These are phyloP conservation scores for Phylloscopus collybita DNA, from an alignment of 2,797 vertebrate genomes.

Conservation along the genomic window DNA sequence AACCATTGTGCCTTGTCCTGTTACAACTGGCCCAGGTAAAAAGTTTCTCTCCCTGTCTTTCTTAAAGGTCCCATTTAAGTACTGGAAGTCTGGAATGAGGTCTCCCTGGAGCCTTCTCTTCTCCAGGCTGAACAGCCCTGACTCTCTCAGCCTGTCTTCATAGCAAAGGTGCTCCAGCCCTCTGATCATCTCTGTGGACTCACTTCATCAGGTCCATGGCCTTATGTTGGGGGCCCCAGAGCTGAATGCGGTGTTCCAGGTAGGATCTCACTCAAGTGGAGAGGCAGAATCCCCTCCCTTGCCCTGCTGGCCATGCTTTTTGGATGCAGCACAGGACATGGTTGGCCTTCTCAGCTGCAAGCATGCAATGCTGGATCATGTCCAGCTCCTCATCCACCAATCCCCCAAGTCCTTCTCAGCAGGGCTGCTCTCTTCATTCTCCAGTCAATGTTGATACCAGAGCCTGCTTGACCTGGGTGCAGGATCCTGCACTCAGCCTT, in stretches of 20 bases:
- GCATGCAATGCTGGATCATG: not conserved
- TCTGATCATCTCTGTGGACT: not conserved
- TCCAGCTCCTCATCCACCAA: not conserved
- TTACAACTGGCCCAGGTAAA: not conserved
- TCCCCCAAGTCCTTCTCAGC: not conserved
- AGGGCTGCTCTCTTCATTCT: not conserved
- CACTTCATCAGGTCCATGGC: not conserved
- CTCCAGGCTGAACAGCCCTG: not conserved
- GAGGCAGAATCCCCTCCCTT: not conserved
- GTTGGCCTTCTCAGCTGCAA: not conserved
- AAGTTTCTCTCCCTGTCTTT: not conserved
- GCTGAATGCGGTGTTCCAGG: not conserved
- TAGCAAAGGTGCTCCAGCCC: not conserved
- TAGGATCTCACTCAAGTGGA: not conserved
- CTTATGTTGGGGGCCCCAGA: not conserved
- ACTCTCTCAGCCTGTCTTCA: not conserved
- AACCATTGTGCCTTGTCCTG: not conserved
- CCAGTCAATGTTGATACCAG: not conserved
- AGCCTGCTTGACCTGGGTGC: not conserved
- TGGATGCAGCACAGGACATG: not conserved
- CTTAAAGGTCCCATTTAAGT: not conserved
- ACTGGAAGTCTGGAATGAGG: not conserved
- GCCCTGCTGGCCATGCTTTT: not conserved
- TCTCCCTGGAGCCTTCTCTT: not conserved
- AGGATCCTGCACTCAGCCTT: not conserved